Evolutionary conservation across 2,113 vertebrate genomes (phyloP).

Genomic region (zebrafish (Danio rerio)): GRCz12tu NC_133191.1:33824501-33825000

Average conservation of each 20-base stretch:
- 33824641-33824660: too few species aligned
- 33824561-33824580: too few species aligned
- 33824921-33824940: neutral
- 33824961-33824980: neutral
- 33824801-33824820: conserved; percentile 18
- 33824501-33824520: too few species aligned
- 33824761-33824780: conserved; percentile 5
- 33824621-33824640: too few species aligned
- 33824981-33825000: neutral
- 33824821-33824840: conserved; percentile 28
- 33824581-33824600: too few species aligned
- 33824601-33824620: too few species aligned
- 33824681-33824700: conserved; percentile 47
- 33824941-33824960: neutral
- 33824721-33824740: conserved; percentile 40
- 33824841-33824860: neutral
- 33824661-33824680: neutral
- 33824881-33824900: neutral
- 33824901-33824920: neutral
- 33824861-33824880: neutral
- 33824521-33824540: too few species aligned
- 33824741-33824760: conserved; percentile 25
- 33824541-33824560: too few species aligned
- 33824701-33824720: conserved; percentile 45
- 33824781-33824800: neutral